Conservation (phyloP, 2,888 invertebrate genomes). For the Sipha maydis region DNA sequence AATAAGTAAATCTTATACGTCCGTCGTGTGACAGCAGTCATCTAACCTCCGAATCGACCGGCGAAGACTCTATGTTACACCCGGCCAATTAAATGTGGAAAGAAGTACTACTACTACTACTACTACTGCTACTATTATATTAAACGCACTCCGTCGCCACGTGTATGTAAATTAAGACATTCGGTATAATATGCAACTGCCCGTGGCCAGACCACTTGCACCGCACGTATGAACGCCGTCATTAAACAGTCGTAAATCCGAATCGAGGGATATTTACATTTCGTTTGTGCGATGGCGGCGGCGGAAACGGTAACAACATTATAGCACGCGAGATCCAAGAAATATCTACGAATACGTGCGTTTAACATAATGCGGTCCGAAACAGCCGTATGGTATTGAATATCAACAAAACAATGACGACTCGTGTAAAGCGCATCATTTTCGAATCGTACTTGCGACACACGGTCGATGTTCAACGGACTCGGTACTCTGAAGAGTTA, state of each 20-base stretch:
- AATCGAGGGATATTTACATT: not conserved
- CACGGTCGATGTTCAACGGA: too few relatives aligned
- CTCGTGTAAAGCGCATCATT: too few relatives aligned
- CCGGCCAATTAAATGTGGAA: slow-evolving; percentile 41
- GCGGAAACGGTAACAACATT: not conserved
- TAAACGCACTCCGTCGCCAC: not conserved
- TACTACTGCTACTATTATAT: not conserved
- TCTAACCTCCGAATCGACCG: not conserved
- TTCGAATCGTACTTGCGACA: too few relatives aligned
- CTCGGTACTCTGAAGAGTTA: too few relatives aligned
- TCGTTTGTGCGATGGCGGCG: not conserved
- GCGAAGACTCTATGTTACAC: not conserved
- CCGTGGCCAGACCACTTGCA: slow-evolving; percentile 21
- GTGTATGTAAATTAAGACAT: slow-evolving; percentile 54
- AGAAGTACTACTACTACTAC: not conserved
- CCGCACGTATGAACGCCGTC: slow-evolving; percentile 1
- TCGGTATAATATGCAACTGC: slow-evolving; percentile 36
- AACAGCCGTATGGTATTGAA: not conserved
- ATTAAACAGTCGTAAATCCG: slow-evolving; percentile 17
- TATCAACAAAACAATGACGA: too few relatives aligned
- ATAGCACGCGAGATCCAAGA: too few relatives aligned
- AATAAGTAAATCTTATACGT: slow-evolving; percentile 21
- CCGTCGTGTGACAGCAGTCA: slow-evolving; percentile 41
- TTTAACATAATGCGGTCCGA: too few relatives aligned
- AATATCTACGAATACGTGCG: too few relatives aligned